Base-by-base conservation (phyloP, 2,888 invertebrate genomes). In the Tinea pellionella region DNA sequence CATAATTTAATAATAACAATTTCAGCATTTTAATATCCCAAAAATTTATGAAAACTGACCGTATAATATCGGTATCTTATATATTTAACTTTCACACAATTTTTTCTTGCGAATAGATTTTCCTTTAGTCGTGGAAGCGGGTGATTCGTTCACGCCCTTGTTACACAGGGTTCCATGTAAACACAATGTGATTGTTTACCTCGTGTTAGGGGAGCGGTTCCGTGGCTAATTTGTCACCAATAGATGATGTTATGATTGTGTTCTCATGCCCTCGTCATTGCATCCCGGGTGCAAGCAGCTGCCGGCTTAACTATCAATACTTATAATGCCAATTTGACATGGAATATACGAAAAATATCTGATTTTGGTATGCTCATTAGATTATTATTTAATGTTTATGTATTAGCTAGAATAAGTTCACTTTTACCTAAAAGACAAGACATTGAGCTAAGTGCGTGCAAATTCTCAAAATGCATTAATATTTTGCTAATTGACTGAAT, bases 221-320 rank as follows among this genome's bases (percentile, higher is more conserved):
- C 70, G 77, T 68, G 75, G 76, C 78, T 69, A 82, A 84, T 82
- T 75, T 77, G 80, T 81, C 83, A 75, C 83, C 84, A 84, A 83
- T 84, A 70, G 74, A 71, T 62, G 58, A 47, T 32, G 68, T 53
- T 53, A 2, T 24, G 53, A 53, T 53, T 53, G 32, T 57, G 57
- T 32, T 18, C 63, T 65, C 63, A 65, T 64, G 67, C 68, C 67
- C 68, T 68, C 69, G 66, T 68, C 41, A 51, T n/a, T 32, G 59
- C 67, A 69, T 47, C 24, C 11, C 55, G 57, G 32, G 63, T 69
- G 71, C 77, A 79, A 69, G 71, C 78, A 79, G 80, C 82, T 84
- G 84, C 75, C 74, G 72, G 72, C 74, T 73, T 77, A 72, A 15
- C 3, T 9, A 16, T 24, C 56, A 18, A 19, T 30, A 37, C 37